Base-by-base conservation (phyloP, 2,888 invertebrate species). In the Notodonta ziczac region DNA sequence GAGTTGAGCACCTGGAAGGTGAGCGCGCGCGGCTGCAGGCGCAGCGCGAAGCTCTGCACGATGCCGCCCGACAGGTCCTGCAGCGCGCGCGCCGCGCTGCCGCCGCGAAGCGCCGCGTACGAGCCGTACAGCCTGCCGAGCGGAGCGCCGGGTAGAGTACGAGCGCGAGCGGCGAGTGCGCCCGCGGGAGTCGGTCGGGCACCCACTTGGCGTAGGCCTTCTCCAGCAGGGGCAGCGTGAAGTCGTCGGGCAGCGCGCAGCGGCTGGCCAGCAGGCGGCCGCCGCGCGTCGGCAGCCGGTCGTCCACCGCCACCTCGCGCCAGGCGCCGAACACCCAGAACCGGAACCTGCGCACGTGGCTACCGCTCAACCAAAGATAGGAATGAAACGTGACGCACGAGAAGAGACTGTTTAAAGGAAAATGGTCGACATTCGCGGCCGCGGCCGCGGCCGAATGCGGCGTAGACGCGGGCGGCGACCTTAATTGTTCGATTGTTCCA, bases 251-350 rank as follows among this genome's bases (percentile, higher is more conserved):
- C n/a, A 63, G 72, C 39, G 94, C 91, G 55, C 92, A 89, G 80
- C 95, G 95, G 16, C 94, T 89, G 76, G 95, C 95, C 58, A 96
- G 92, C 35, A 96, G 93, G 60, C 95, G 91, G 56, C 95, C 95
- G 77, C 95, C 95, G 82, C 95, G 94, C 12, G 96, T 95, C 53
- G 97, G 97, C 76, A 97, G 91, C 74, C 95, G 94, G 88, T 97
- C 97, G 88, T 97, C 97, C 61, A 97, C 95, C 39, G 95, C 85
- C 59, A 97, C 94, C 81, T 97, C 97, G 69, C 95, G 95, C 97
- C 97, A 97, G 80, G 95, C 94, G 9, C 97, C 97, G 86, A 96
- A 97, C 88, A 96, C 96, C 97, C 97, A 97, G 88, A 97, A 97
- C 42, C 95, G 90, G 88, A 96, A 96, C 84, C 96, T 96, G 86